These are phyloP conservation scores for Xiphorhynchus elegans DNA, from an alignment of 2,113 vertebrate genomes.

Conservation along the genomic window DNA sequence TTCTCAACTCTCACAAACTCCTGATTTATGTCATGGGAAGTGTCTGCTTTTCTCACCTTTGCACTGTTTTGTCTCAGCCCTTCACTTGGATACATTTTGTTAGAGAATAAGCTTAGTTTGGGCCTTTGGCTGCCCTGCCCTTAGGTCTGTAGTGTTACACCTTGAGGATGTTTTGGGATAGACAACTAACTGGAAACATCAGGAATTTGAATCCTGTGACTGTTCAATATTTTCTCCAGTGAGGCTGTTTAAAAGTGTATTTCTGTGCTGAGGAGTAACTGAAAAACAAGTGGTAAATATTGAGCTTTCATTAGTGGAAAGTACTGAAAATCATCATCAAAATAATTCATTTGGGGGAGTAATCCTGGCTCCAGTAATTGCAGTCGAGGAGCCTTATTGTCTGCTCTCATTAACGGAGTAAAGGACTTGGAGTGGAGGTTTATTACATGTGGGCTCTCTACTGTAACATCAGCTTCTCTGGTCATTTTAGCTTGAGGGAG, in stretches of 20 bases:
- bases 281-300: not conserved
- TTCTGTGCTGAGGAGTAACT: not conserved
- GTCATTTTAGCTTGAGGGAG: not conserved
- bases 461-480: not conserved
- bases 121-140: not conserved
- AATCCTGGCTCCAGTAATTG: not conserved
- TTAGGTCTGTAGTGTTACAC: not conserved
- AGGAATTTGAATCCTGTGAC: not conserved
- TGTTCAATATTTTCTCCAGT: not conserved
- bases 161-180: not conserved
- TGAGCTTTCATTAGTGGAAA: not conserved
- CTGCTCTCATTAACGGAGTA: not conserved
- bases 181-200: not conserved
- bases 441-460: not conserved
- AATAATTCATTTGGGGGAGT: not conserved
- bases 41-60: not conserved
- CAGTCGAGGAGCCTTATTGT: not conserved
- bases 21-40: not conserved
- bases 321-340: not conserved
- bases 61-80: not conserved
- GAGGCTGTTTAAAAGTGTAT: not conserved
- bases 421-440: not conserved
- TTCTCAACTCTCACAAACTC: not conserved
- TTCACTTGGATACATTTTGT: not conserved
- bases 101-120: not conserved